A percentile compares a stretch with the other conserved stretches of the same genome.
Evolutionary conservation across 2,113 vertebrate species (phyloP).

Genomic region (Fulmarus glacialis): DNA sequence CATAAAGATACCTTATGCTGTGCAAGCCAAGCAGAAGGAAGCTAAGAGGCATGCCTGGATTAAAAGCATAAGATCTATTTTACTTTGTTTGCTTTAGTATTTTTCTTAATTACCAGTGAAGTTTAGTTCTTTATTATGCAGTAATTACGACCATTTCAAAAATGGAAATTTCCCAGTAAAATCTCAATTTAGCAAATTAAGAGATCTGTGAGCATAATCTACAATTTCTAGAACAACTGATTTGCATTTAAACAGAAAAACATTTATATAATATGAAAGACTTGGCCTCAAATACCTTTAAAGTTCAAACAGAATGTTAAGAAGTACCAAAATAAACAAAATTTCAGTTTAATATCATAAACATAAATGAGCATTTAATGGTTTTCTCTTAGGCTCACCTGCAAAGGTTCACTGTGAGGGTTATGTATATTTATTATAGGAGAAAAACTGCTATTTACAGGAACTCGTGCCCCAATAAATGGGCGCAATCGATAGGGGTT

Average conservation of each 20-base stretch:
- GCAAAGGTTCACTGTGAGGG: conserved; percentile 94
- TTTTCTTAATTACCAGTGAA: background rate
- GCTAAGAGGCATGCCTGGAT: background rate
- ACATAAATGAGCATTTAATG: background rate
- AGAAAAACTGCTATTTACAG: conserved; percentile 99
- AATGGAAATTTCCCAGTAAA: background rate
- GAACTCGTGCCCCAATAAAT: conserved; percentile 96
- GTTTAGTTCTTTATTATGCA: background rate
- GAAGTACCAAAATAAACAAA: background rate
- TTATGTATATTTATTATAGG: conserved; percentile 98
- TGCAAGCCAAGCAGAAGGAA: background rate
- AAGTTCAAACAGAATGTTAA: background rate
- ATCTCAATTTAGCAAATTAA: background rate
- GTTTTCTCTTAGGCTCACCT: conserved; percentile 77
- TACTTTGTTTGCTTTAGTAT: background rate
- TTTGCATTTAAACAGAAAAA: background rate
- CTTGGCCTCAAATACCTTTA: background rate
- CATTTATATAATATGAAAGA: background rate
- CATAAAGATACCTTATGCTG: background rate
- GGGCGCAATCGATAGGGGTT: conserved; percentile 96
- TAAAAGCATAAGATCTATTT: background rate
- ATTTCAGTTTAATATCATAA: background rate
- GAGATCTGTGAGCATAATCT: background rate
- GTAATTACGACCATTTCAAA: background rate
- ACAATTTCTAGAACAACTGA: background rate